Conservation (phyloP, 1,140 invertebrate genomes). For the Drosophila dunni region DNA sequence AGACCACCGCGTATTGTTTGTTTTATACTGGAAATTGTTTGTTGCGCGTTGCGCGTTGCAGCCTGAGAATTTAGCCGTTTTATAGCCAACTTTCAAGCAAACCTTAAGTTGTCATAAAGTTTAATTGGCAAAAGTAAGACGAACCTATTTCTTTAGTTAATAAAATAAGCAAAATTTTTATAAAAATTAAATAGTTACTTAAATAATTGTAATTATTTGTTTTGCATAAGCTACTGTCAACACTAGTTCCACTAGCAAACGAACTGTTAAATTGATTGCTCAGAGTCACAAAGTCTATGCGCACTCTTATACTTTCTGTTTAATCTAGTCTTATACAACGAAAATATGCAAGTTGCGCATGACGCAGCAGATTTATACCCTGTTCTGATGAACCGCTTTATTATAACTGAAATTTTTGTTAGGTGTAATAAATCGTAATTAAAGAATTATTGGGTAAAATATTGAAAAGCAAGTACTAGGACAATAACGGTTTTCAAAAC, state of each 20-base stretch:
- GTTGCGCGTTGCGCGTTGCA: background rate
- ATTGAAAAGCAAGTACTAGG: too few relatives aligned
- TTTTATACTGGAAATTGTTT: background rate
- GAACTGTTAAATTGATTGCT: conserved; percentile 6
- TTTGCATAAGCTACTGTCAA: background rate
- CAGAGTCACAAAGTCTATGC: background rate
- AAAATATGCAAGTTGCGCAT: conserved; percentile 13
- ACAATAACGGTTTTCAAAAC: too few relatives aligned
- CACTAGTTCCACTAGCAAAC: background rate
- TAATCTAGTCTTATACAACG: conserved; percentile 12
- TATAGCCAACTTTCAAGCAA: background rate
- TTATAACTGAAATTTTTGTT: too few relatives aligned
- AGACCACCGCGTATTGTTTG: background rate
- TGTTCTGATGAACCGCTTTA: background rate
- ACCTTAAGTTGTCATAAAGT: too few relatives aligned
- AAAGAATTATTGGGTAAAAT: too few relatives aligned
- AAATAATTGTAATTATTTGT: background rate
- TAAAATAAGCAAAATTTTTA: background rate
- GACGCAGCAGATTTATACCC: conserved; percentile 17
- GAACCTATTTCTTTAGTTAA: background rate
- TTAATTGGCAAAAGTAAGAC: too few relatives aligned
- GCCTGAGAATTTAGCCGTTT: background rate
- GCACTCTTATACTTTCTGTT: conserved; percentile 20
- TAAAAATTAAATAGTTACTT: background rate
- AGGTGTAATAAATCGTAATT: too few relatives aligned